A percentile compares a stretch with the other conserved stretches of the same genome.
Evolutionary conservation across 2,113 vertebrate genomes (phyloP).

Genomic region (Syrrhaptes paradoxus): DNA sequence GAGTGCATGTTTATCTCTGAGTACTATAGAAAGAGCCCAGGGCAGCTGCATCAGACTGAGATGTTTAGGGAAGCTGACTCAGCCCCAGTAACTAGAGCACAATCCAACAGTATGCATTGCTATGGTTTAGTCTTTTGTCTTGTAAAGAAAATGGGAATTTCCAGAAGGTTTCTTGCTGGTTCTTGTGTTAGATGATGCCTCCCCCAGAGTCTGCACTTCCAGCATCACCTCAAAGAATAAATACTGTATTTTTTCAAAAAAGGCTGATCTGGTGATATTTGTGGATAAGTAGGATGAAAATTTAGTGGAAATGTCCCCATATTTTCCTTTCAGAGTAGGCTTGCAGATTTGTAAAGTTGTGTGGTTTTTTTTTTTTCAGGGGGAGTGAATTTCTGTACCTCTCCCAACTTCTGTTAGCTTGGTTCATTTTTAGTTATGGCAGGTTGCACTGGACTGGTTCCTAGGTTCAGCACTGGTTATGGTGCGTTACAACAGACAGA

Average conservation of each 20-base stretch:
- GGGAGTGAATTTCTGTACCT: too few relatives aligned
- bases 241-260: fast-evolving
- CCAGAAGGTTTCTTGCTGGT: background rate
- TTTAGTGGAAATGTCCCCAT: fast-evolving
- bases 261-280: background rate
- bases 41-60: background rate
- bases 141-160: background rate
- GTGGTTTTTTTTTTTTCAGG: too few relatives aligned
- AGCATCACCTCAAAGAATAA: background rate
- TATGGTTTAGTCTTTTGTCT: background rate
- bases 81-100: background rate
- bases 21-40: background rate
- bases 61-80: background rate
- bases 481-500: fast-evolving
- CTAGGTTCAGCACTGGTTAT: fast-evolving
- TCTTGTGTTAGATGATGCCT: background rate
- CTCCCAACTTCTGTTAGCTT: background rate
- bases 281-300: background rate
- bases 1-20: background rate
- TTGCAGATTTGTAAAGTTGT: too few relatives aligned
- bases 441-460: background rate
- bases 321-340: background rate
- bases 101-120: fast-evolving
- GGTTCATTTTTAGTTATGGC: background rate
- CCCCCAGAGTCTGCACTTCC: background rate